phyloP scores from a whole-genome alignment of 2,797 vertebrate species.

The Molossus alvarezi region DNA sequence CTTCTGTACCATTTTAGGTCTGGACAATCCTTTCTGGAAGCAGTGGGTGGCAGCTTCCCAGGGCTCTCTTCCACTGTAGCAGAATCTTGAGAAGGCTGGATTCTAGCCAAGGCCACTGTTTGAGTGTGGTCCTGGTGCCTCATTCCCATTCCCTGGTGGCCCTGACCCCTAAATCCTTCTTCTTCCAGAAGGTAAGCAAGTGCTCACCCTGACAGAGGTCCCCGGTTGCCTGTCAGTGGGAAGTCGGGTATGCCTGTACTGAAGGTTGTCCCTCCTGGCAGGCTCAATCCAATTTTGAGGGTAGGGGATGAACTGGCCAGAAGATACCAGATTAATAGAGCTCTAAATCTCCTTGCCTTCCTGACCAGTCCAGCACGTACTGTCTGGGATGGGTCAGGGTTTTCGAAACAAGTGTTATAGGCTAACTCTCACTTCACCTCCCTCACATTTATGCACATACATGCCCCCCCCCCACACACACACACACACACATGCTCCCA shows the following conservation, averaged over 20 bases:
- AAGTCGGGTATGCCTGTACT: background rate
- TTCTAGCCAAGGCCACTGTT: background rate
- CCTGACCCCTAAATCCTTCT: background rate
- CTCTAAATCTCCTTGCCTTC: background rate
- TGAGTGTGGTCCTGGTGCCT: background rate
- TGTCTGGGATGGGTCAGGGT: background rate
- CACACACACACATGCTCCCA: background rate
- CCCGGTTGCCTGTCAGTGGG: background rate
- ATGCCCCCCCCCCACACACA: background rate
- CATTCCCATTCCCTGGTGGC: background rate
- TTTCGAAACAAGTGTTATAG: background rate
- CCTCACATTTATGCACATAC: background rate
- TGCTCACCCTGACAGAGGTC: background rate
- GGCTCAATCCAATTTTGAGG: background rate
- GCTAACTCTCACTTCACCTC: background rate
- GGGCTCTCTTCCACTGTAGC: background rate
- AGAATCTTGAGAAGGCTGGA: background rate
- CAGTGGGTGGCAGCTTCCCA: slow-evolving; percentile 28
- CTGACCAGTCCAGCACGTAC: background rate
- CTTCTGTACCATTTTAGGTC: slow-evolving; percentile 19
- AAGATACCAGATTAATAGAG: background rate
- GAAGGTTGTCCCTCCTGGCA: background rate
- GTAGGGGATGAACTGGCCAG: background rate
- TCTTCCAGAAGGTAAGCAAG: background rate
- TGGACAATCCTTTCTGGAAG: slow-evolving; percentile 52